Conservation (phyloP, 2,113 vertebrate species). For the Sterna hirundo region DNA sequence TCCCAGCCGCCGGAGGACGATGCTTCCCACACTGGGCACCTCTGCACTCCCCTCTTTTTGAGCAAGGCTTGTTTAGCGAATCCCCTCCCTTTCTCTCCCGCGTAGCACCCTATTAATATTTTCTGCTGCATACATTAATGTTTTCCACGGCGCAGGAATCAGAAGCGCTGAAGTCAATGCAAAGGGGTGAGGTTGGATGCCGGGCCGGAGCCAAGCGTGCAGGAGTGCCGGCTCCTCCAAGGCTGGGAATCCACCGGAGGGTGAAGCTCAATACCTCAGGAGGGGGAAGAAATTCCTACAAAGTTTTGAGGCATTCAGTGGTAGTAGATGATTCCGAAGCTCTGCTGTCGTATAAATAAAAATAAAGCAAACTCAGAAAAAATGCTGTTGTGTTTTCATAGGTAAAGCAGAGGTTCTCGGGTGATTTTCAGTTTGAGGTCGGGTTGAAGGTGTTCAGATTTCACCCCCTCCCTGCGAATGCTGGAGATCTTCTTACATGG, state of each 20-base stretch:
- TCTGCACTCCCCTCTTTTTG: background rate
- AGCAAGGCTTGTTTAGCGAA: background rate
- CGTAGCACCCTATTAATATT: background rate
- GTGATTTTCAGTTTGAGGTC: background rate
- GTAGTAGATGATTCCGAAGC: background rate
- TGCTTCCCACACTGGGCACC: background rate
- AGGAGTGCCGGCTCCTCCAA: background rate
- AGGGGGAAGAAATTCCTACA: background rate
- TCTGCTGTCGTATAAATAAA: background rate
- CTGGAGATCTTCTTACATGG: background rate
- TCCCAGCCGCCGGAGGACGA: background rate
- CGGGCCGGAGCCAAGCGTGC: rapidly evolving
- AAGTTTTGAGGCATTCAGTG: background rate
- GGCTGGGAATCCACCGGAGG: rapidly evolving
- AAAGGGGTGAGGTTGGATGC: background rate
- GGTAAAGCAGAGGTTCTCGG: background rate
- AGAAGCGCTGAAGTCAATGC: background rate
- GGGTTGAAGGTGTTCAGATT: background rate
- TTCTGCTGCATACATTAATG: background rate
- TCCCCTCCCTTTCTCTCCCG: background rate
- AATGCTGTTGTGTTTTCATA: background rate
- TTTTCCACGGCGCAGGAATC: background rate
- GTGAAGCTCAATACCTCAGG: background rate
- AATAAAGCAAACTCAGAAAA: background rate
- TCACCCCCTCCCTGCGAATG: rapidly evolving